Evolutionary conservation across 2,888 invertebrate species (phyloP), one percentile per base, ranked within the genome.

Genomic region (Coecobrya sp.): DNA sequence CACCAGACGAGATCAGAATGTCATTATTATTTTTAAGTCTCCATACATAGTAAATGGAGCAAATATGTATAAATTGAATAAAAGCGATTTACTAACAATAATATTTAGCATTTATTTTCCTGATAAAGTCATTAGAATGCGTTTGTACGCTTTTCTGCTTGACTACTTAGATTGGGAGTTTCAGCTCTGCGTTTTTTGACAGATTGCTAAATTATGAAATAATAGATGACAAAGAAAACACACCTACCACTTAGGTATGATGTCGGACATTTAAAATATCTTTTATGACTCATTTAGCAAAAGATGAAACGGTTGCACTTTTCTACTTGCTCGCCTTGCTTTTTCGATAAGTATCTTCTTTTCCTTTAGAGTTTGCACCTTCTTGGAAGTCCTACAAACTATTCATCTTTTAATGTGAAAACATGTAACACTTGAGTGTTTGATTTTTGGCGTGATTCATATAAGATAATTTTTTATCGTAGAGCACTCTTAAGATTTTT

Each of bases 41-140:
- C n/a, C 2, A 52, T n/a, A n/a, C n/a, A n/a, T 13, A 13, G 36
- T 45, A 73, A 73, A 45, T 68, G 16, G 73, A 73, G 55, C 8
- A 30, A 55, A 81, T 76, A n/a, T 55, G 19, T 42, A 73, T 55
- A 79, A 49, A 79, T 76, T 76, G 36, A n/a, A 22, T 76, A 68
- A n/a, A 27, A 68, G 11, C 59, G 19, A 59, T 19, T 59, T 59
- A 19, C 59, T 8, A 4, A 19, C n/a, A 59, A 59, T 59, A 49
- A 36, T 36, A 36, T 36, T 36, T 36, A 4, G 7, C 7, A 36
- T 36, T 2, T 36, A 36, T 36, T 36, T 7, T 36, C 36, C 36
- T 36, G 36, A 36, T 36, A 36, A 36, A 36, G 36, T 36, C 36
- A 36, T 36, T n/a, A n/a, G n/a, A 36, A 36, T 36, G 36, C 36